phyloP scores from a whole-genome alignment of 2,113 vertebrate species.

The Aegotheles bennettii region DNA sequence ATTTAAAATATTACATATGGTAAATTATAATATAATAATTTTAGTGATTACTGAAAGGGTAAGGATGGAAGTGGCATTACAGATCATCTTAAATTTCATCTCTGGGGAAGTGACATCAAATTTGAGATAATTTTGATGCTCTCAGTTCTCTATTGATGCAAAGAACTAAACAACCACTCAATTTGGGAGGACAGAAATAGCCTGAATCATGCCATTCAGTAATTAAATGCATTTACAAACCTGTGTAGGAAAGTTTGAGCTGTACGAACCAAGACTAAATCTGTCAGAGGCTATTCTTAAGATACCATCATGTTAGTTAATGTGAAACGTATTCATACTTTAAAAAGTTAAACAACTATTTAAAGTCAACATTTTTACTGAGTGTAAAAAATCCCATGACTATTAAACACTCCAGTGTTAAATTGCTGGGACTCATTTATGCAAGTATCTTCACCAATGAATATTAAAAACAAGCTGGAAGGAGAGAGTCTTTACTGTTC shows the following conservation, averaged over 20 bases:
- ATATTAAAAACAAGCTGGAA: background rate
- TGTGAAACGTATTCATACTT: background rate
- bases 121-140: background rate
- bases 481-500: background rate
- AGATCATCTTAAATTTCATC: background rate
- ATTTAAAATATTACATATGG: background rate
- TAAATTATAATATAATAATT: background rate
- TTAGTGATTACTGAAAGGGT: background rate
- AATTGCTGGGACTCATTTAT: background rate
- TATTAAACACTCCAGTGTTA: background rate
- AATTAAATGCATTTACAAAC: constrained; percentile 13
- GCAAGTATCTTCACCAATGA: background rate
- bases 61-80: background rate
- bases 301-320: background rate
- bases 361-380: background rate
- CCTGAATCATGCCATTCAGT: background rate
- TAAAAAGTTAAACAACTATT: background rate
- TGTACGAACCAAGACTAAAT: background rate
- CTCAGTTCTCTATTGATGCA: background rate
- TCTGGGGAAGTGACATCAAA: background rate
- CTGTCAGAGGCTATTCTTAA: background rate
- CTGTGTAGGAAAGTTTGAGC: background rate
- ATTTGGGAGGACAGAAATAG: background rate
- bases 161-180: background rate
- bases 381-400: background rate